Evolutionary conservation across 2,113 vertebrate genomes (phyloP).

Genomic region (Lamprologus tigripictilis): DNA sequence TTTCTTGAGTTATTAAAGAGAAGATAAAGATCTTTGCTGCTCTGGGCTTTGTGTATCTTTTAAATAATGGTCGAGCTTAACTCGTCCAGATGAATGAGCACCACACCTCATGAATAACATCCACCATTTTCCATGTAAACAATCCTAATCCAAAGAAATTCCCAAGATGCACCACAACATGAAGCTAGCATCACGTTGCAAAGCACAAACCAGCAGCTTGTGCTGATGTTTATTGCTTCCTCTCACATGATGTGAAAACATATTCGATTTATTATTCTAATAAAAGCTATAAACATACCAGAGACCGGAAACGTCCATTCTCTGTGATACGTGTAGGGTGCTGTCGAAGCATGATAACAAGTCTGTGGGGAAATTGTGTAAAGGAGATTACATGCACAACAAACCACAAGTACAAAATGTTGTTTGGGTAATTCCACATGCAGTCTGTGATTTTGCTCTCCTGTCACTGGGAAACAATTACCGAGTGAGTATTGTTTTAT

Average conservation of each 20-base stretch:
- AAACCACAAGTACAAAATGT: not conserved
- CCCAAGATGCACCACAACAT: slow-evolving; percentile 47
- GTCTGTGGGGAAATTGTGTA: not conserved
- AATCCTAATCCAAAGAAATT: slow-evolving; percentile 34
- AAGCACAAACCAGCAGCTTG: not conserved
- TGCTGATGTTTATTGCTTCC: slow-evolving; percentile 23
- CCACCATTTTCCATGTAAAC: slow-evolving; percentile 12
- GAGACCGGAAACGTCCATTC: not conserved
- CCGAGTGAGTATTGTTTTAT: not conserved
- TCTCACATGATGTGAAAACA: slow-evolving; percentile 32
- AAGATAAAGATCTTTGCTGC: not conserved
- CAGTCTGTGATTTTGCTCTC: not conserved
- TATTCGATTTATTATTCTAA: slow-evolving; percentile 19
- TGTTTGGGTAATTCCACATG: not conserved
- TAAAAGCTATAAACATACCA: slow-evolving; percentile 23
- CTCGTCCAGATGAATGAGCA: slow-evolving; percentile 7
- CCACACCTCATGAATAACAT: slow-evolving; percentile 25
- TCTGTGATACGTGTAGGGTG: not conserved
- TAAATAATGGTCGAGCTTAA: slow-evolving; percentile 14
- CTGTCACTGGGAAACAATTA: not conserved
- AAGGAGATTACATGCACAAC: not conserved
- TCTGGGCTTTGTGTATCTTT: not conserved
- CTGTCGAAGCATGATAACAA: not conserved
- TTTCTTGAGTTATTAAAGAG: not conserved
- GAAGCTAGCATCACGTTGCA: not conserved